Conservation (phyloP, 2,888 invertebrate genomes). For the Dusona sp. region DNA sequence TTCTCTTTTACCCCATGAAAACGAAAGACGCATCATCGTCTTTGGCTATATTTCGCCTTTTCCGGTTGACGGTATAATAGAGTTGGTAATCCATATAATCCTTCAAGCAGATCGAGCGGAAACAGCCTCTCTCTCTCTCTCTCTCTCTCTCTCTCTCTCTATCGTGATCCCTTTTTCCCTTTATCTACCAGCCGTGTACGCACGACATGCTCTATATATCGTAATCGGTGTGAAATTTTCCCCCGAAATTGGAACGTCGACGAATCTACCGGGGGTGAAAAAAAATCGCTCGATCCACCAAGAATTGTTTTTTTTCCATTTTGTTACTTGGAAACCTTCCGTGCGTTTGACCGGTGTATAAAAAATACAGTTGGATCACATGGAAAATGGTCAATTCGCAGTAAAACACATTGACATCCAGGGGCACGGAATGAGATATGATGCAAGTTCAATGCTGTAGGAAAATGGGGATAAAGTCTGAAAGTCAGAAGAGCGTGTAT, state of each 20-base stretch:
- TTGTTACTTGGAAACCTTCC: slow-evolving; percentile 38
- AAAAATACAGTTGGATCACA: slow-evolving; percentile 67
- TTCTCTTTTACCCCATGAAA: slow-evolving; percentile 35
- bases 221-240: slow-evolving; percentile 75
- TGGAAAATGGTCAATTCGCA: slow-evolving; percentile 63
- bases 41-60: slow-evolving; percentile 57
- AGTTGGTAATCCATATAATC: slow-evolving; percentile 83
- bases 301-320: slow-evolving; percentile 63
- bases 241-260: slow-evolving; percentile 70
- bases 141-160: slow-evolving; percentile 31
- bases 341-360: slow-evolving; percentile 56
- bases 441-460: slow-evolving; percentile 72
- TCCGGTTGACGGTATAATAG: slow-evolving; percentile 72
- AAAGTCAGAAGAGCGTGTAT: slow-evolving; percentile 78
- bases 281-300: slow-evolving; percentile 65
- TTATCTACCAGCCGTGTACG: slow-evolving; percentile 29
- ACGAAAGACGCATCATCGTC: slow-evolving; percentile 46
- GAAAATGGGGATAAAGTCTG: slow-evolving; percentile 48
- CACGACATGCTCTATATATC: slow-evolving; percentile 71
- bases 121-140: slow-evolving; percentile 73
- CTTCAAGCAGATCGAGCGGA: slow-evolving; percentile 81
- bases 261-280: slow-evolving; percentile 54
- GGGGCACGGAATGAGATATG: slow-evolving; percentile 70
- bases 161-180: slow-evolving; percentile 44
- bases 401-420: slow-evolving; percentile 74